Percentiles rank a stretch among this genome's conserved stretches.
These are phyloP conservation scores for Ahaetulla prasina DNA, from an alignment of 2,113 vertebrate genomes.

Conservation along the genomic window DNA sequence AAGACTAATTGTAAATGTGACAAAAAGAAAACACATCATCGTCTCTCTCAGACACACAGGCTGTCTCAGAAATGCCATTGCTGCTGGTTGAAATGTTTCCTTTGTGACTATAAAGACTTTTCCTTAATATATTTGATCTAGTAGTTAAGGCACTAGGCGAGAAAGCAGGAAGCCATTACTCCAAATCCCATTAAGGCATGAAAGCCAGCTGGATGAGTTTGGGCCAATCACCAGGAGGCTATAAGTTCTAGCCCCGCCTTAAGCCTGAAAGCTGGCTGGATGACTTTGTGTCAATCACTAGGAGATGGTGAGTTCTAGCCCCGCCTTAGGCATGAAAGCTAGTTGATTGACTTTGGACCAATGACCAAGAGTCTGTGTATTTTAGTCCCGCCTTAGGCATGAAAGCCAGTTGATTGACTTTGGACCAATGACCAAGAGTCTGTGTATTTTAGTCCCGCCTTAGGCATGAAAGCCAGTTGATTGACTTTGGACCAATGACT, in stretches of 20 bases:
- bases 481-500: fast-evolving
- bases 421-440: not conserved
- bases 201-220: not conserved
- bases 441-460: no score
- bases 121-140: not conserved
- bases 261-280: no score
- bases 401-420: not conserved
- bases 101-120: not conserved
- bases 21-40: not conserved
- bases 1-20: slow-evolving; percentile 17
- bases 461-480: no score
- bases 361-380: not conserved
- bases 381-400: not conserved
- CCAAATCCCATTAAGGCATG: not conserved
- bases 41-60: not conserved
- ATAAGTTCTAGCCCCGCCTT: no score
- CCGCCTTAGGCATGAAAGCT: no score
- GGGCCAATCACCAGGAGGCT: not conserved
- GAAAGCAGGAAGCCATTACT: not conserved
- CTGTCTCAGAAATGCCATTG: not conserved
- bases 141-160: not conserved
- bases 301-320: no score
- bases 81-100: not conserved
- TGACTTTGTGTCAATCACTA: not conserved
- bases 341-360: no score